These are phyloP conservation scores for Cynocephalus volans DNA, from an alignment of 2,113 vertebrate species.

Conservation along the genomic window DNA sequence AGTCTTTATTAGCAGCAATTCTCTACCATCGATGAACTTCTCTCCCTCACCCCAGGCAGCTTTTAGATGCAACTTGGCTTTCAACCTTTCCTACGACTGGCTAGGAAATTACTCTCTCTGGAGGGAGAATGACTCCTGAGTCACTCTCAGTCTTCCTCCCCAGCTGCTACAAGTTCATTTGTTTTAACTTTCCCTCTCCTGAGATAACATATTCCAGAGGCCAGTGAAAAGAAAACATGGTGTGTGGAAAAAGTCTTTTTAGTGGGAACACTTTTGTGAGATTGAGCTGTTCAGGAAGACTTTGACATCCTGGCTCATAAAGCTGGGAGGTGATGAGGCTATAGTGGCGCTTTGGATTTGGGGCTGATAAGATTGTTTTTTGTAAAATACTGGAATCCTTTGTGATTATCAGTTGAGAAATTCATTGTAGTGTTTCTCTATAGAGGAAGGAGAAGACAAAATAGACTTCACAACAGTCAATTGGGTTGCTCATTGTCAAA, in stretches of 20 bases:
- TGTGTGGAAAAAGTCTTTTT: constrained; percentile 51
- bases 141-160: neutral
- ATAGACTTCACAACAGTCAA: neutral
- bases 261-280: neutral
- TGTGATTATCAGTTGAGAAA: constrained; percentile 48
- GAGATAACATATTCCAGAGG: constrained; percentile 62
- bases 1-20: neutral
- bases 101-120: constrained; percentile 5
- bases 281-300: neutral
- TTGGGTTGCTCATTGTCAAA: neutral
- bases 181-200: constrained; percentile 52
- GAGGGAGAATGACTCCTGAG: neutral
- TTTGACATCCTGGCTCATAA: neutral
- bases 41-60: neutral
- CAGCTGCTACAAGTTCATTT: constrained; percentile 43
- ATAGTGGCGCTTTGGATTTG: neutral
- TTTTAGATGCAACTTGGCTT: neutral
- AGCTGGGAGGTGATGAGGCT: neutral
- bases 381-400: neutral
- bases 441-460: constrained; percentile 35
- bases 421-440: neutral
- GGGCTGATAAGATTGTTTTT: neutral
- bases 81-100: neutral
- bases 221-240: neutral
- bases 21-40: rapidly evolving